Percentiles rank a stretch among this genome's conserved stretches.
Conservation (phyloP, 2,113 vertebrate species). For the Bolborhynchus lineola region DNA sequence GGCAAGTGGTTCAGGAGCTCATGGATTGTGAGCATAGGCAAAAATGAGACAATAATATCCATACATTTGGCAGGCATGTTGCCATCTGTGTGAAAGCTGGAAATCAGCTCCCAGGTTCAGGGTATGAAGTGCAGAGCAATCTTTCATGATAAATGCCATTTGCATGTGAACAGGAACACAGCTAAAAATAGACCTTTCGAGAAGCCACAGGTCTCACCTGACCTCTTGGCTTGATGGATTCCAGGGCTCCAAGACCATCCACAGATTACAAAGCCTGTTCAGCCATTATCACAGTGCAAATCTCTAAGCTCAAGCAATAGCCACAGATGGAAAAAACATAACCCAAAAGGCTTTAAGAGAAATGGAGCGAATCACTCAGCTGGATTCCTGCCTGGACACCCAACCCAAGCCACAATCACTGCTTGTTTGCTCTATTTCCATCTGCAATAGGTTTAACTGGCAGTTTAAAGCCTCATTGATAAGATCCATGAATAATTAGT, state of each 20-base stretch:
- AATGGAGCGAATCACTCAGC: fast-evolving
- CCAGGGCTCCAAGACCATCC: not conserved
- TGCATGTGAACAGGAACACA: not conserved
- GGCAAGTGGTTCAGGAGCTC: not conserved
- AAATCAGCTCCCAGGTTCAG: not conserved
- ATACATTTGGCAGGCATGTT: not conserved
- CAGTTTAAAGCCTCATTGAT: not conserved
- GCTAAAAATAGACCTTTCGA: not conserved
- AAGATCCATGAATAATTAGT: not conserved
- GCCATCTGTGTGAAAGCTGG: not conserved
- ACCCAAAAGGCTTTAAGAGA: not conserved
- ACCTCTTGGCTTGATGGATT: not conserved
- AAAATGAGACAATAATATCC: not conserved
- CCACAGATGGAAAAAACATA: not conserved
- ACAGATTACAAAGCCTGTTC: not conserved
- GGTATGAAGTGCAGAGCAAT: not conserved
- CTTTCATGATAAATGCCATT: not conserved
- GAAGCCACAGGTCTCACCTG: not conserved
- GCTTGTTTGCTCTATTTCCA: not conserved
- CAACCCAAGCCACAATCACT: not conserved
- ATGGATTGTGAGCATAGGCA: fast-evolving
- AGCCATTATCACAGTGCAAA: fast-evolving
- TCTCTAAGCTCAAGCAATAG: fast-evolving
- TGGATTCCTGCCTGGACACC: not conserved
- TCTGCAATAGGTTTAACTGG: not conserved